Conservation (phyloP, 53 echinoderm and acorn worm genomes). For the Zoroaster sp. region DNA sequence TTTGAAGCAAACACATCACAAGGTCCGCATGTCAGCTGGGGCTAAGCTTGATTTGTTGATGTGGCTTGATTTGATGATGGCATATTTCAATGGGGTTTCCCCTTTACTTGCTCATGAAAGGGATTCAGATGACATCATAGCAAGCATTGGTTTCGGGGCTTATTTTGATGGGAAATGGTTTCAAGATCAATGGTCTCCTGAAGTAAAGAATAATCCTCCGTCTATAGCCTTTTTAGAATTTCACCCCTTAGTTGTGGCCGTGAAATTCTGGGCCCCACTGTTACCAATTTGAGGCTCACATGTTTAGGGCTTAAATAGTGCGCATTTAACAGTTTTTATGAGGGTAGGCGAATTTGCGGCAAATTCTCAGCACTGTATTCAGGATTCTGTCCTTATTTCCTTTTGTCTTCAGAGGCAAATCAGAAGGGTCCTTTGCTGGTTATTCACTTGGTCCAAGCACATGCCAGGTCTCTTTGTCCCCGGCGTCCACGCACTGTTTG, state of each 20-base stretch:
- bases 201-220: not conserved
- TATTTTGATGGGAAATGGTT: conserved; percentile 52
- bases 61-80: conserved; percentile 43
- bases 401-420: not conserved
- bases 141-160: conserved; percentile 53
- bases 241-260: conserved; percentile 22
- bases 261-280: conserved; percentile 6
- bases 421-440: not conserved
- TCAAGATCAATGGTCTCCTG: conserved; percentile 8
- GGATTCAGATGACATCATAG: not conserved
- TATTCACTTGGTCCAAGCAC: not conserved
- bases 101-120: not conserved
- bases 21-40: conserved; percentile 19
- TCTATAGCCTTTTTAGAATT: conserved; percentile 55
- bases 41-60: conserved; percentile 36
- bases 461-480: not conserved
- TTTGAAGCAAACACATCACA: not conserved
- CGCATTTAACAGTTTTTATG: not conserved
- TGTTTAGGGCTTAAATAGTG: not conserved
- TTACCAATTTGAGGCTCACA: not conserved
- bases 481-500: too few relatives aligned
- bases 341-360: not conserved
- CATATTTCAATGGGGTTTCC: conserved; percentile 40
- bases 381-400: not conserved
- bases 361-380: not conserved